Evolutionary conservation across 2,888 invertebrate genomes (phyloP), one percentile per base, ranked within the genome.

Genomic region (Amorpha juglandis): DNA sequence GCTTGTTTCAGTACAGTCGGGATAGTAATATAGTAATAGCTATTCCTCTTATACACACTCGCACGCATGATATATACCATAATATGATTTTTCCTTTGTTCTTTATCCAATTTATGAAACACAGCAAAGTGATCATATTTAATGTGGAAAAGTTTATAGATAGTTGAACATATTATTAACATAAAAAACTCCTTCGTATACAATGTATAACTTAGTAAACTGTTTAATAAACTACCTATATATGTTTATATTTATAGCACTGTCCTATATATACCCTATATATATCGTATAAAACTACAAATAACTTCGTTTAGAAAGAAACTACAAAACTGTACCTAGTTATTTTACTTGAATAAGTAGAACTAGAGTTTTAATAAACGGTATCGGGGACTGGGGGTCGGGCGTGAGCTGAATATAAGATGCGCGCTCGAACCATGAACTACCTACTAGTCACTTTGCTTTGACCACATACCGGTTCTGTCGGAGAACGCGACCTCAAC

Each of bases 1-100:
- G 89, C 88, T 88, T 53, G 33, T 52, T 63, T 89, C 86, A 89
- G 88, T 89, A 38, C 16, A 50, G 50, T 50, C 11, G 19, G 19
- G 50, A n/a, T 63, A 47, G 11, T 50, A 38, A 19, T 19, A 19
- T 42, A 19, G 19, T 16, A 1, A 58, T 42, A 58, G 19, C 16
- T 58, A 11, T 42, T 19, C 19, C 1, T n/a, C 27, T 52, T 27
- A 11, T 16, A 52, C 6, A 1, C 12, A 27, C 27, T 19, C 9
- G 3, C 19, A 51, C 19, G 19, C 11, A 1, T 51, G 11, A 1
- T 9, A 9, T 16, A 50, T 38, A 27, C 27, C 1, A 27, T 27
- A 27, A 27, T 9, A 38, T 38, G 38, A 27, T 27, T 27, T n/a
- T 35, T 6, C 35, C 3, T 35, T 35, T 35, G 7, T 38, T 9